A percentile compares a stretch with the other conserved stretches of the same genome.
Conservation (phyloP, 2,797 vertebrate species). For the Sebastes steindachneri region DNA sequence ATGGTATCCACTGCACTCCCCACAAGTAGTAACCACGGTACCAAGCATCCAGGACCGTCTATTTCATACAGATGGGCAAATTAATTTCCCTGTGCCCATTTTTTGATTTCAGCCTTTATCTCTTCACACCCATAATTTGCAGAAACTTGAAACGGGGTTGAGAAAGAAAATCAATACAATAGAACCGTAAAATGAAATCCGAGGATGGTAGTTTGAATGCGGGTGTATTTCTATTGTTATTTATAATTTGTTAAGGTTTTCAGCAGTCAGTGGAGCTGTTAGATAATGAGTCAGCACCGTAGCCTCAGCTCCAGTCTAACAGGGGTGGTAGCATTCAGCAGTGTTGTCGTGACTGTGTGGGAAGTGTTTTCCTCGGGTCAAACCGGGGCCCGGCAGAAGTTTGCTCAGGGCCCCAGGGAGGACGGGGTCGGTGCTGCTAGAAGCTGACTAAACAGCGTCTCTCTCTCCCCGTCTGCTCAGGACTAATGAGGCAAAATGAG, state of each 20-base stretch:
- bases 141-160: background rate
- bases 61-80: background rate
- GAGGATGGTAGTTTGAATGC: background rate
- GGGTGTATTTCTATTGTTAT: background rate
- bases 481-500: constrained; percentile 21
- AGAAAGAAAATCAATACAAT: background rate
- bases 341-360: background rate
- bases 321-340: background rate
- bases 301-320: background rate
- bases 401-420: background rate
- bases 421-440: background rate
- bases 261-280: background rate
- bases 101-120: background rate
- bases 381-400: background rate
- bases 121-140: background rate
- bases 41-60: background rate
- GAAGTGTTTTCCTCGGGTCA: background rate
- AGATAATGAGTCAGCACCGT: background rate
- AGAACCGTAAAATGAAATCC: background rate
- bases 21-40: background rate
- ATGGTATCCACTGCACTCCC: too few relatives aligned
- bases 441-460: background rate
- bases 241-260: background rate
- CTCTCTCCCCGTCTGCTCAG: background rate
- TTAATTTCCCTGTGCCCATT: background rate